These are phyloP conservation scores for Elysia crispata DNA, from an alignment of 2,888 invertebrate genomes.

Conservation along the genomic window DNA sequence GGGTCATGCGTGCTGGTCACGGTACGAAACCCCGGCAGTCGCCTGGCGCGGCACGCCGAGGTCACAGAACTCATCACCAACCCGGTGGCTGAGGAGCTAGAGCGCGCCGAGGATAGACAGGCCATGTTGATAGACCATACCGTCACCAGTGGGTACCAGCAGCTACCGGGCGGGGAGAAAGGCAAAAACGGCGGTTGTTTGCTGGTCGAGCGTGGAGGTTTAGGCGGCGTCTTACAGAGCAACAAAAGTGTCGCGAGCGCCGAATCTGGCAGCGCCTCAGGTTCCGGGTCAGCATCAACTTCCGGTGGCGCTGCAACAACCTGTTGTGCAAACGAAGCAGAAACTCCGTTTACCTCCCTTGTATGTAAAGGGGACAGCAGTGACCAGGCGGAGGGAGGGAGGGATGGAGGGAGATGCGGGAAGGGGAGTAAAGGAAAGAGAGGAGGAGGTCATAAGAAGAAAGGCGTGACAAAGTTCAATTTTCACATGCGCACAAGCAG, in stretches of 20 bases:
- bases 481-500: conserved; percentile 85
- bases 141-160: too few species aligned
- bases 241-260: not conserved
- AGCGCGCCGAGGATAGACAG: conserved; percentile 51
- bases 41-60: conserved; percentile 80
- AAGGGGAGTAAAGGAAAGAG: conserved; percentile 45
- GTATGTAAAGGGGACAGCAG: conserved; percentile 42
- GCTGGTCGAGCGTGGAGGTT: conserved; percentile 12
- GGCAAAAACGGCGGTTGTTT: conserved; percentile 40
- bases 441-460: conserved; percentile 56
- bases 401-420: conserved; percentile 46
- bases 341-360: conserved; percentile 59
- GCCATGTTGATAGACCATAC: conserved; percentile 1
- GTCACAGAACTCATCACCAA: conserved; percentile 94
- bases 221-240: too few species aligned
- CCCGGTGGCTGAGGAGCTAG: conserved; percentile 83
- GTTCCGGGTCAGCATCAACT: conserved; percentile 40
- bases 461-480: conserved; percentile 75
- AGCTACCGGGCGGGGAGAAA: not conserved
- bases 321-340: conserved; percentile 57
- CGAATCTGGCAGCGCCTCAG: not conserved
- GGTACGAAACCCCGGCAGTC: not conserved
- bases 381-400: conserved; percentile 23
- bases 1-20: not conserved
- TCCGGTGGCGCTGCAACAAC: conserved; percentile 44